These are phyloP conservation scores for Cylas formicarius DNA, from an alignment of 1,140 invertebrate species.

Conservation along the genomic window DNA sequence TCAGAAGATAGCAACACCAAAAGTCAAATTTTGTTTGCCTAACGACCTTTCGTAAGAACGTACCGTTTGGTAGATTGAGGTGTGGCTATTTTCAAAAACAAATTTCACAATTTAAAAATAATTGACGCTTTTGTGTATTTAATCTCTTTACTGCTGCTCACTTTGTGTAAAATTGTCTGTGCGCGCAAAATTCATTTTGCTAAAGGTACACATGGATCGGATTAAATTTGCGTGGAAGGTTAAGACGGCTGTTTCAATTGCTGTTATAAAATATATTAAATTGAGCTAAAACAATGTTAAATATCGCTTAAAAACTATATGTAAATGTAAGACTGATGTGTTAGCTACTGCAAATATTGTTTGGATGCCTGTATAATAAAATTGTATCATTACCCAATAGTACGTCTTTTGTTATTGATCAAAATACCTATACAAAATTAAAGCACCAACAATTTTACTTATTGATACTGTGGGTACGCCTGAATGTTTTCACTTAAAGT, in stretches of 20 bases:
- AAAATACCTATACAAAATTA: too few relatives aligned
- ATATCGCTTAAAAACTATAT: constrained; percentile 33
- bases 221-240: constrained; percentile 17
- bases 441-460: too few relatives aligned
- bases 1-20: too few relatives aligned
- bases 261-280: constrained; percentile 24
- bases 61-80: too few relatives aligned
- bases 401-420: too few relatives aligned
- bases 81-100: too few relatives aligned
- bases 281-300: constrained; percentile 31
- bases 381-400: constrained; percentile 30
- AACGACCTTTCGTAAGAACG: too few relatives aligned
- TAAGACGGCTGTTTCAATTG: constrained; percentile 7
- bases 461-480: too few relatives aligned
- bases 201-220: constrained; percentile 17
- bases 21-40: too few relatives aligned
- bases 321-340: constrained; percentile 38
- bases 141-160: constrained; percentile 13
- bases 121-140: background rate
- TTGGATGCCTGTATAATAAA: constrained; percentile 36
- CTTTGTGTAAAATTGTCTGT: constrained; percentile 18
- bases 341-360: constrained; percentile 34
- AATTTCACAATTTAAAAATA: constrained; percentile 1
- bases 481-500: too few relatives aligned
- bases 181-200: constrained; percentile 22